Percentiles rank a stretch among this genome's conserved stretches.
These are phyloP conservation scores for Syngnathus typhle DNA, from an alignment of 2,113 vertebrate species.

Conservation along the genomic window DNA sequence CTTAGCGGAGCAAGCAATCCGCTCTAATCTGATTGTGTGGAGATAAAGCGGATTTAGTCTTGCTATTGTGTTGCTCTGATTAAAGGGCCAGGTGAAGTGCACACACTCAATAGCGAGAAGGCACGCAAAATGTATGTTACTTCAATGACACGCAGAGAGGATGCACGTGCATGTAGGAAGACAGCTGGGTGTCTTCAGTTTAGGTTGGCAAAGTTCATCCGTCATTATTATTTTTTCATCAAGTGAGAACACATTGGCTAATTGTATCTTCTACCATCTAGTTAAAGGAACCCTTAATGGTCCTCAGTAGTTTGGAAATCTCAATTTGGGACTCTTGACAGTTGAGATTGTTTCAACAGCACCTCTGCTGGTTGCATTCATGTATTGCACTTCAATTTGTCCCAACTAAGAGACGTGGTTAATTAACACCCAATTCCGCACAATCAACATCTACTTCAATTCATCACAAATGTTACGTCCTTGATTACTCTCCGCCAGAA, in stretches of 20 bases:
- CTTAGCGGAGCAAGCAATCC: slow-evolving; percentile 69
- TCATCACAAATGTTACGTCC: neutral
- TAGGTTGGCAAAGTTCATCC: neutral
- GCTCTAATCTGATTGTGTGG: slow-evolving; percentile 75
- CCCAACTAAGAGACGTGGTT: neutral
- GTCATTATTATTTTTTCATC: too few species aligned
- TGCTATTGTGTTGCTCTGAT: slow-evolving; percentile 65
- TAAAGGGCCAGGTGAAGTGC: slow-evolving; percentile 47
- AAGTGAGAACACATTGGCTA: too few species aligned
- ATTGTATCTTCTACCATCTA: too few species aligned
- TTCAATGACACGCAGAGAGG: slow-evolving; percentile 4
- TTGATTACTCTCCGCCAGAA: slow-evolving; percentile 21
- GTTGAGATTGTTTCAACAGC: neutral
- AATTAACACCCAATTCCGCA: slow-evolving; percentile 5
- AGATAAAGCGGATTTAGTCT: slow-evolving; percentile 73
- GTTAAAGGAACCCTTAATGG: too few species aligned
- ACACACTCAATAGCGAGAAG: slow-evolving; percentile 10
- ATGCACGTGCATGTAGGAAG: slow-evolving; percentile 16
- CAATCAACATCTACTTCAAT: neutral
- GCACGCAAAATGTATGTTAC: slow-evolving; percentile 14
- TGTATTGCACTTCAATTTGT: neutral
- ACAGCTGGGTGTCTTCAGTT: neutral
- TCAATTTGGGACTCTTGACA: neutral
- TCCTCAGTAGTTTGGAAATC: neutral
- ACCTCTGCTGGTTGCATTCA: neutral